Base-by-base conservation (phyloP, 1,140 invertebrate species). In the Anthonomus grandis region DNA sequence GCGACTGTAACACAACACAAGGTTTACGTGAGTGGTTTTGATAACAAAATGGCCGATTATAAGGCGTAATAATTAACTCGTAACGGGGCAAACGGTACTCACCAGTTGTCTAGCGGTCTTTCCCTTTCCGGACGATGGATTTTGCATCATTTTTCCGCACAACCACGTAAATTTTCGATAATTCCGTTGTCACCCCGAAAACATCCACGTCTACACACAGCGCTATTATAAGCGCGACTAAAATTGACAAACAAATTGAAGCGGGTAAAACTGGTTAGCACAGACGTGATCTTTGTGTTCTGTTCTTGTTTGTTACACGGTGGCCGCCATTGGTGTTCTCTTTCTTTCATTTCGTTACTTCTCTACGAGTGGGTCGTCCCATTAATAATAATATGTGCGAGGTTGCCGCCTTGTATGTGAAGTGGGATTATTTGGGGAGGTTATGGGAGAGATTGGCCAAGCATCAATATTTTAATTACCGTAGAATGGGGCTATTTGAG, bases 141-240 rank as follows among this genome's bases (percentile, higher is more conserved):
- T 66, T 54, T 62, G 57, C 62, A 58, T 65, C 63, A 65, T 62
- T 61, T 57, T 58, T 54, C 36, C 18, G 37, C 37, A 49, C 45
- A 59, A 55, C 50, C 27, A 62, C 63, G 63, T 60, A 62, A 65
- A 63, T 57, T 60, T 64, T 17, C 53, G 51, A 51, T 55, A 61
- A 63, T 56, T 57, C 54, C 44, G n/a, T n/a, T n/a, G 44, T 13
- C 46, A 57, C 57, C 58, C 45, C 21, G 19, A 5, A 60, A 61
- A 52, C 46, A n/a, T 46, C 60, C 60, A 64, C 62, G 55, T 63
- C 60, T 60, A 60, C 57, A 59, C 52, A 27, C 41, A 53, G 57
- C 64, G 59, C 66, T 51, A 49, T 17, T 51, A 41, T 57, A 63
- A 65, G 64, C 60, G 64, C 61, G 60, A 68, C 66, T 70, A 60